phyloP scores from a whole-genome alignment of 2,113 vertebrate genomes.

The Pedionomus torquatus region DNA sequence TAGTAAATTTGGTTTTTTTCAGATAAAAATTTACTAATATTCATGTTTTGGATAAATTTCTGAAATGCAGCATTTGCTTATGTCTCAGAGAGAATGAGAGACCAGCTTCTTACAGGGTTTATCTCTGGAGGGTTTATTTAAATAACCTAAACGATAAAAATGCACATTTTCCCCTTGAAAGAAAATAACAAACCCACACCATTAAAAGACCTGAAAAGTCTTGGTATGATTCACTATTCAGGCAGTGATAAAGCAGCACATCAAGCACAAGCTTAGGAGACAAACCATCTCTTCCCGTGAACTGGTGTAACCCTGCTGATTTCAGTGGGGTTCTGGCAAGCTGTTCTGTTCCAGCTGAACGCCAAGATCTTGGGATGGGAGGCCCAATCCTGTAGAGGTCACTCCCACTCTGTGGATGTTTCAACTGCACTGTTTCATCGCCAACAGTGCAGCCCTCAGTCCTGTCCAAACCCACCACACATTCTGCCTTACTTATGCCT shows the following conservation, averaged over 20 bases:
- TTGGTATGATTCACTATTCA: neutral
- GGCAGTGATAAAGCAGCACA: neutral
- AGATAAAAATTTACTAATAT: neutral
- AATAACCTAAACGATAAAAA: neutral
- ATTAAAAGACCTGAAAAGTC: neutral
- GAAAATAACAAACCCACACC: neutral
- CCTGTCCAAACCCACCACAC: neutral
- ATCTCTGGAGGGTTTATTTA: neutral
- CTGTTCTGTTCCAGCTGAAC: neutral
- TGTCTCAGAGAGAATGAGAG: neutral
- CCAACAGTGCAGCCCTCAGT: neutral
- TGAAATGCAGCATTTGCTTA: neutral
- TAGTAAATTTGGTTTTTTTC: neutral
- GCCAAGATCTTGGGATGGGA: neutral
- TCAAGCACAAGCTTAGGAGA: neutral
- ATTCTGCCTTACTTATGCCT: neutral
- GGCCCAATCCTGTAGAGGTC: neutral
- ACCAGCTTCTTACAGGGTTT: neutral
- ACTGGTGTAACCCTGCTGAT: neutral
- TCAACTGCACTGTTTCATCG: neutral
- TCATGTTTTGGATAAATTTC: neutral
- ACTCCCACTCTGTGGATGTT: neutral
- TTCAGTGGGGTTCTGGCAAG: neutral
- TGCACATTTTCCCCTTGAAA: neutral
- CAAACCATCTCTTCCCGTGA: neutral